Evolutionary conservation across 2,888 invertebrate genomes (phyloP).

Genomic region (Dusona sp.): DNA sequence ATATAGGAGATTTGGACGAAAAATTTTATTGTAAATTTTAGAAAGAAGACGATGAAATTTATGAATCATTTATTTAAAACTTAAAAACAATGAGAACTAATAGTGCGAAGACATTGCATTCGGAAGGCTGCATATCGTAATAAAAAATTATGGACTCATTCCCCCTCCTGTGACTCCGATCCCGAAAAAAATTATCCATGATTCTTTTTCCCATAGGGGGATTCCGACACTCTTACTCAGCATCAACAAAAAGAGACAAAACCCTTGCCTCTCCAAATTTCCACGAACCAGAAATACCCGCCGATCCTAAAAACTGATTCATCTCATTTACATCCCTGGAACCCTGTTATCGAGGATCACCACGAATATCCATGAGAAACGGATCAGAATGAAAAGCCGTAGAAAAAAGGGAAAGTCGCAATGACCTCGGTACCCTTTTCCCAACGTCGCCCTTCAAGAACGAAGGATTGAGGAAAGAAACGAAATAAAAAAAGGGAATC

Average conservation of each 20-base stretch:
- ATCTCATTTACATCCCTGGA: slow-evolving; percentile 75
- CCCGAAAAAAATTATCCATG: slow-evolving; percentile 79
- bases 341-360: slow-evolving; percentile 70
- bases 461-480: slow-evolving; percentile 25
- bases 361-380: slow-evolving; percentile 23
- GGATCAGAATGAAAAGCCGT: slow-evolving; percentile 11
- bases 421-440: slow-evolving; percentile 38
- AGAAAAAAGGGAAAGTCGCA: slow-evolving; percentile 19
- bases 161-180: slow-evolving; percentile 84
- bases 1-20: too few species aligned
- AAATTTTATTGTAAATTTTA: not conserved
- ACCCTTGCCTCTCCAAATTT: slow-evolving; percentile 67
- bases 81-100: not conserved
- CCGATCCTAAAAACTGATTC: slow-evolving; percentile 76
- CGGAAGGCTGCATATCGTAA: slow-evolving; percentile 33
- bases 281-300: slow-evolving; percentile 72
- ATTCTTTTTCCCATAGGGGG: slow-evolving; percentile 82
- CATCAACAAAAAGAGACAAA: slow-evolving; percentile 60
- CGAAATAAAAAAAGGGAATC: slow-evolving; percentile 34
- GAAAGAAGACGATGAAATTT: not conserved
- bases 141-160: slow-evolving; percentile 66
- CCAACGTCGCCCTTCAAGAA: slow-evolving; percentile 17
- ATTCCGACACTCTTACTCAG: slow-evolving; percentile 69
- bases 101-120: not conserved
- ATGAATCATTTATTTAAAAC: not conserved